A percentile compares a stretch with the other conserved stretches of the same genome.
Evolutionary conservation across 2,797 vertebrate species (phyloP).

Genomic region (Cetoscarus ocellatus): DNA sequence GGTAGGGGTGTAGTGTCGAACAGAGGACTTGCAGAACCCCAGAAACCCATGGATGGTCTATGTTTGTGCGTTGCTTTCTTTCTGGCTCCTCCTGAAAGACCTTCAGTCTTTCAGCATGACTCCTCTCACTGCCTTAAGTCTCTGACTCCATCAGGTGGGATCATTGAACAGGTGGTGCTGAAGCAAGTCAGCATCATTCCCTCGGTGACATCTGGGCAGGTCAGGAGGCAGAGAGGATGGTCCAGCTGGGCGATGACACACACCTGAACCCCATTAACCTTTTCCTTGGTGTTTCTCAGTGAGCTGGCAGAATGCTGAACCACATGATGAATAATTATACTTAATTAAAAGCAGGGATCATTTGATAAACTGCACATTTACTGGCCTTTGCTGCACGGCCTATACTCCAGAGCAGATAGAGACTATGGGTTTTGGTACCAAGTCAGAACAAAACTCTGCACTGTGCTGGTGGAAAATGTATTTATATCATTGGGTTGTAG

Average conservation of each 20-base stretch:
- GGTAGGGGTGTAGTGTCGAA: too few relatives aligned
- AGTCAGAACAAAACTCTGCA: too few relatives aligned
- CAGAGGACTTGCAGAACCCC: too few relatives aligned
- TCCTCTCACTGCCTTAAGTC: not conserved
- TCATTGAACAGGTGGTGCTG: conserved; percentile 20
- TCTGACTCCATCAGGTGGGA: conserved; percentile 2
- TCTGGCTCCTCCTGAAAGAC: too few relatives aligned
- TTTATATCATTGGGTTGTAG: too few relatives aligned
- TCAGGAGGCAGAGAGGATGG: not conserved
- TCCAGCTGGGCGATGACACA: conserved; percentile 44
- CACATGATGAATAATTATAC: conserved; percentile 1
- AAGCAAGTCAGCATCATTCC: conserved; percentile 21
- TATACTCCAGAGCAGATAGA: not conserved
- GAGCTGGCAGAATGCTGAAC: not conserved
- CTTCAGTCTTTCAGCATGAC: not conserved
- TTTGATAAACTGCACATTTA: not conserved
- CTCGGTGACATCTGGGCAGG: conserved; percentile 31
- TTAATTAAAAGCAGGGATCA: not conserved
- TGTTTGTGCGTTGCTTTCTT: too few relatives aligned
- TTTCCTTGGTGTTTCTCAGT: conserved; percentile 7
- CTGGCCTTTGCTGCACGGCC: not conserved
- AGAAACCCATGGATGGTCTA: too few relatives aligned
- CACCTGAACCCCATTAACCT: conserved; percentile 51
- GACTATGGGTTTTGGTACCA: not conserved
- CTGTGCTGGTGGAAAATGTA: too few relatives aligned